Conservation (phyloP, 2,113 vertebrate genomes). For the Apaloderma vittatum region DNA sequence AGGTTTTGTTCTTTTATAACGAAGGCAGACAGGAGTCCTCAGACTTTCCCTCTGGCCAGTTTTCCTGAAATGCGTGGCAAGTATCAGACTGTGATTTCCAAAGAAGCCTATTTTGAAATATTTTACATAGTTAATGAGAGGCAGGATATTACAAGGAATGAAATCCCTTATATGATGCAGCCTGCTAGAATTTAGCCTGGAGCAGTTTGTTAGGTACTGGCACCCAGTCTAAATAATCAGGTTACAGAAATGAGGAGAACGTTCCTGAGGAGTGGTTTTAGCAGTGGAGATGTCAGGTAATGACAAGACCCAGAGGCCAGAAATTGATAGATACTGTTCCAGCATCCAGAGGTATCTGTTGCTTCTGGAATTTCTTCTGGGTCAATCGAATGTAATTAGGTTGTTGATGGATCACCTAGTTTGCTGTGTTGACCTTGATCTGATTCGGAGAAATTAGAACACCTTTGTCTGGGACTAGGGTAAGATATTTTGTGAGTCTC, state of each 20-base stretch:
- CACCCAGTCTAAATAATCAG: conserved; percentile 18
- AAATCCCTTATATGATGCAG: not conserved
- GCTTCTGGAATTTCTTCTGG: conserved; percentile 26
- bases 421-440: not conserved
- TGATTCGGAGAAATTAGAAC: conserved; percentile 6
- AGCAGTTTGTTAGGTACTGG: not conserved
- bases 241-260: not conserved
- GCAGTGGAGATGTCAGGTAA: not conserved
- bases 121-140: not conserved
- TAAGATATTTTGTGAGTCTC: not conserved
- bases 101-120: not conserved
- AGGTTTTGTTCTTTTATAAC: not conserved
- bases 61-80: not conserved
- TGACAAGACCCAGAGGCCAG: conserved; percentile 24
- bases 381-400: not conserved
- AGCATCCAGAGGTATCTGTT: not conserved
- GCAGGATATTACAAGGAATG: not conserved
- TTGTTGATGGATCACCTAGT: not conserved
- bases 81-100: not conserved
- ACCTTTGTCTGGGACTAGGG: not conserved
- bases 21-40: not conserved
- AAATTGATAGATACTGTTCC: conserved; percentile 2
- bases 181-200: not conserved
- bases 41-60: not conserved
- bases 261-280: not conserved